phyloP scores from a whole-genome alignment of 2,113 vertebrate species.

The Henicopernis longicauda region DNA sequence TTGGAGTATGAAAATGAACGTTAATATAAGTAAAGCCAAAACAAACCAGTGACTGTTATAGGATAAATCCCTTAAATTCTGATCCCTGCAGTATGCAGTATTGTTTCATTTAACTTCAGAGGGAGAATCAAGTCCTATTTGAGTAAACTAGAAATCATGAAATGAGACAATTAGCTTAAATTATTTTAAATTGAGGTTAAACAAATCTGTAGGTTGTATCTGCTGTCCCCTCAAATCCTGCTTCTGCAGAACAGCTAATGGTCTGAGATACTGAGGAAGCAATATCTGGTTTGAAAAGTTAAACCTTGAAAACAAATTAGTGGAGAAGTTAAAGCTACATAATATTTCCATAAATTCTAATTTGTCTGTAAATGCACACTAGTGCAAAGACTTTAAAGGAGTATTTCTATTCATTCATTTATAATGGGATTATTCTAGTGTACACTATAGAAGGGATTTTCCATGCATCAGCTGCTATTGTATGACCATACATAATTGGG shows the following conservation, averaged over 20 bases:
- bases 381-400: neutral
- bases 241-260: neutral
- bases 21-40: neutral
- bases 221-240: neutral
- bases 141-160: neutral
- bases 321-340: neutral
- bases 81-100: neutral
- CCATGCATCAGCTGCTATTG: constrained; percentile 49
- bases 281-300: neutral
- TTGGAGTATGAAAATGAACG: neutral
- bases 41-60: neutral
- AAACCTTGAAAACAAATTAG: neutral
- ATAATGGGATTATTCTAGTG: constrained; percentile 58
- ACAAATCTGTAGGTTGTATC: neutral
- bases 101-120: neutral
- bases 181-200: neutral
- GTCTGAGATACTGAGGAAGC: neutral
- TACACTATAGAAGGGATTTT: constrained; percentile 48
- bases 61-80: neutral
- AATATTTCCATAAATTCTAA: neutral
- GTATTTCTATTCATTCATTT: constrained; percentile 51
- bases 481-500: constrained; percentile 48
- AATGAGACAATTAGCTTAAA: neutral
- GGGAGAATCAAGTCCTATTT: neutral
- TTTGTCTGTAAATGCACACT: neutral